phyloP scores from a whole-genome alignment of 2,888 invertebrate species.

The Oasisia sp. region DNA sequence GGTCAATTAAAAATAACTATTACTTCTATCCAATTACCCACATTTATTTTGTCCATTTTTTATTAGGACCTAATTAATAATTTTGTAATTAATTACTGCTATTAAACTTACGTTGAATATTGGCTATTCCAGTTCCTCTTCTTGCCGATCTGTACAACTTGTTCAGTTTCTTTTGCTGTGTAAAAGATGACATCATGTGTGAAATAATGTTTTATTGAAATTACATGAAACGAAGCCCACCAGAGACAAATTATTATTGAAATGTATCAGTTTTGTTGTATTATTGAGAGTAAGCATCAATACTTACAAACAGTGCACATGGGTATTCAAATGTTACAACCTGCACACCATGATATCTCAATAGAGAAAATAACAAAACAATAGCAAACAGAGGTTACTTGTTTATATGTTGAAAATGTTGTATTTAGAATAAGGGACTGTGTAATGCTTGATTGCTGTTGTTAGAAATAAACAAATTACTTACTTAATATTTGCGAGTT shows the following conservation, averaged over 20 bases:
- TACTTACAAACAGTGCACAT: background rate
- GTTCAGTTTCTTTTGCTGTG: background rate
- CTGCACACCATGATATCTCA: background rate
- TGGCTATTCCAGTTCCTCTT: background rate
- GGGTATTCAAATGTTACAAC: background rate
- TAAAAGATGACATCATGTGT: background rate
- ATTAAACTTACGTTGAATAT: background rate
- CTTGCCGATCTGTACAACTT: constrained; percentile 12
- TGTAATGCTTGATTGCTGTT: no score
- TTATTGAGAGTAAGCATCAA: background rate
- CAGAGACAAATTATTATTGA: background rate
- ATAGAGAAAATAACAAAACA: background rate
- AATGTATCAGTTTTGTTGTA: background rate
- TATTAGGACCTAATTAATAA: background rate
- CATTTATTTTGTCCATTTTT: background rate
- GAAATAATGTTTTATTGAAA: background rate
- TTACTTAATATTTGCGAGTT: background rate
- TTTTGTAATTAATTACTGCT: background rate
- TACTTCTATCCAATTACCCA: background rate
- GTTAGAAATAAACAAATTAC: no score
- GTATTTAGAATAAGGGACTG: no score
- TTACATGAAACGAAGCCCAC: background rate
- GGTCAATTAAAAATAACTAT: background rate
- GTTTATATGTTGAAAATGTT: no score
- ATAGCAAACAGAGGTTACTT: background rate